Base-by-base conservation (phyloP, 2,113 vertebrate genomes). In the Seriola rivoliana region DNA sequence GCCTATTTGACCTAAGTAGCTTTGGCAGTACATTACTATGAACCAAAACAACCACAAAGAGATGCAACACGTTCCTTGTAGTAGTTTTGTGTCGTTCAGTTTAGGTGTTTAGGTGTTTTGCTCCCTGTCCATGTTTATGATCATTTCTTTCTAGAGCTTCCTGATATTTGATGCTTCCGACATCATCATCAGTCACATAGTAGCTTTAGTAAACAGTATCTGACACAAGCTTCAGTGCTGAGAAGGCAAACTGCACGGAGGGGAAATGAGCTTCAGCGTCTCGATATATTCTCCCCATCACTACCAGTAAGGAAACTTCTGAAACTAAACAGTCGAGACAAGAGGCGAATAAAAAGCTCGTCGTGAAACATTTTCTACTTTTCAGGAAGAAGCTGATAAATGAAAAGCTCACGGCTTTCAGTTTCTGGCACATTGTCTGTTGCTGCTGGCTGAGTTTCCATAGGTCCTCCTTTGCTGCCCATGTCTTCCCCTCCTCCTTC, bases 401-500 rank as follows among this genome's bases (percentile, higher is more conserved):
- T 14, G 0, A 10, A 34, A 40, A 58, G 52, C 80, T 86, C 58
- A 89, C 62, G 8, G 2, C 1, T 8, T 63, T 46, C 46, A 4
- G 5, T 4, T 4, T 55, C 46, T 0, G 4, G 4, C 58, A 46
- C 42, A 19, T 40, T 60, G 25, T 34, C 21, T 66, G 52, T 6
- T 4, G 4, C 40, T 67, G 75, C 5, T 0, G 40, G 32, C 0
- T 13, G 19, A 9, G 64, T 17, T 44, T 59, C 63, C 14, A 3
- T 25, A 4, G 1, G 7, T 68, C 34, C 64, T 87, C 12, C 79
- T 72, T 78, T 14, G 3, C 66, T 71, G 57, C 46, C 23, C 85
- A 82, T 83, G 77, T 34, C 40, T 60, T 71, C 69, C 13, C 48
- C 59, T 85, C 50, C 34, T 57, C 9, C 13, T 66, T 9, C 21